These are phyloP conservation scores for Limnephilus rhombicus DNA, from an alignment of 2,888 invertebrate species.

Conservation along the genomic window DNA sequence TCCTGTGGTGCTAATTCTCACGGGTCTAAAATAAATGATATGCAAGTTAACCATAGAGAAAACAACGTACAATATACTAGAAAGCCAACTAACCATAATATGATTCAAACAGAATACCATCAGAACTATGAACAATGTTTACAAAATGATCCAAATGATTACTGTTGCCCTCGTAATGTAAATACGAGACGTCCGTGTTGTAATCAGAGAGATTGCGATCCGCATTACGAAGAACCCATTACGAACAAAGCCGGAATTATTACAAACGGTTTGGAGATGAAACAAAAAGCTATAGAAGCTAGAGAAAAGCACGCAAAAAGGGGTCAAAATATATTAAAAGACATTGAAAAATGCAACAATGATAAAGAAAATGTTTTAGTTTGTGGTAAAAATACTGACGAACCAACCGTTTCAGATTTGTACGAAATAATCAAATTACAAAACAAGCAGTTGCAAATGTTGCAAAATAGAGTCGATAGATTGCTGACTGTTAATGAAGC, in stretches of 20 bases:
- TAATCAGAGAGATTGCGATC: constrained; percentile 2
- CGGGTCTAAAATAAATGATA: background rate
- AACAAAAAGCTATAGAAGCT: constrained; percentile 53
- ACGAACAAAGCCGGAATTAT: background rate
- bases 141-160: background rate
- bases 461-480: constrained; percentile 82
- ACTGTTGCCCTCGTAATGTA: background rate
- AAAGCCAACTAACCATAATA: background rate
- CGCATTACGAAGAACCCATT: background rate
- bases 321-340: background rate
- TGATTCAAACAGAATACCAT: background rate
- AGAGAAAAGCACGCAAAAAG: constrained; percentile 17
- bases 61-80: background rate
- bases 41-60: background rate
- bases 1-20: background rate
- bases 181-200: background rate
- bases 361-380: background rate
- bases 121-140: background rate
- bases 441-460: constrained; percentile 81
- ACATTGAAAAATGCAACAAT: background rate
- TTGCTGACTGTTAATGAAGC: constrained; percentile 71
- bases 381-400: constrained; percentile 65
- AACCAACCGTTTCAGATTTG: constrained; percentile 79
- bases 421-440: constrained; percentile 82
- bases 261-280: constrained; percentile 49